A percentile compares a stretch with the other conserved stretches of the same genome.
phyloP scores from a whole-genome alignment of 2,113 vertebrate species.

The Cyanistes caeruleus region DNA sequence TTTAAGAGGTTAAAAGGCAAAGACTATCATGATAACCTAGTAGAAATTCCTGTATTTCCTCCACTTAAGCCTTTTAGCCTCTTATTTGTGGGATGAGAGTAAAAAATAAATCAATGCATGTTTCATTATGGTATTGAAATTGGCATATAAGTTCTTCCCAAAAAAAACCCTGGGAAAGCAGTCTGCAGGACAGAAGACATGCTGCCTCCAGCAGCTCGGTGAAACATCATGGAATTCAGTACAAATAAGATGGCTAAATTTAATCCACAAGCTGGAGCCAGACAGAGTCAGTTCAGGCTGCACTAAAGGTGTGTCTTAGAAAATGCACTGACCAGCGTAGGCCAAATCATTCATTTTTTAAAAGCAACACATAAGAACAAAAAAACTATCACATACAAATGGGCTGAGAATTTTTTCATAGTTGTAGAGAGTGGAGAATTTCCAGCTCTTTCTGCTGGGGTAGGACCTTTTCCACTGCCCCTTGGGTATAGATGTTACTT shows the following conservation, averaged over 20 bases:
- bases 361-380: neutral
- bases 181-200: neutral
- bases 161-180: neutral
- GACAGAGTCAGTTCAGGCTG: neutral
- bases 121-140: neutral
- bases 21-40: neutral
- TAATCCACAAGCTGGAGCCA: neutral
- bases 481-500: neutral
- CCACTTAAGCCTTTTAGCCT: neutral
- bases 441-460: neutral
- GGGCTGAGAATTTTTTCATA: neutral
- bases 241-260: neutral
- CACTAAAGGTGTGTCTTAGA: neutral
- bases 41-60: neutral
- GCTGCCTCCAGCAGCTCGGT: neutral
- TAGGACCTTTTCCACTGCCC: neutral
- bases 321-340: neutral
- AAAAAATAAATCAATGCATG: neutral
- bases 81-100: neutral
- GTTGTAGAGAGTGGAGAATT: neutral
- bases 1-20: neutral
- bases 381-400: neutral
- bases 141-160: neutral
- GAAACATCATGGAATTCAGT: neutral
- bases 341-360: fast-evolving